A percentile compares a stretch with the other conserved stretches of the same genome.
These are phyloP conservation scores for Mobula hypostoma DNA, from an alignment of 2,113 vertebrate species.

Conservation along the genomic window DNA sequence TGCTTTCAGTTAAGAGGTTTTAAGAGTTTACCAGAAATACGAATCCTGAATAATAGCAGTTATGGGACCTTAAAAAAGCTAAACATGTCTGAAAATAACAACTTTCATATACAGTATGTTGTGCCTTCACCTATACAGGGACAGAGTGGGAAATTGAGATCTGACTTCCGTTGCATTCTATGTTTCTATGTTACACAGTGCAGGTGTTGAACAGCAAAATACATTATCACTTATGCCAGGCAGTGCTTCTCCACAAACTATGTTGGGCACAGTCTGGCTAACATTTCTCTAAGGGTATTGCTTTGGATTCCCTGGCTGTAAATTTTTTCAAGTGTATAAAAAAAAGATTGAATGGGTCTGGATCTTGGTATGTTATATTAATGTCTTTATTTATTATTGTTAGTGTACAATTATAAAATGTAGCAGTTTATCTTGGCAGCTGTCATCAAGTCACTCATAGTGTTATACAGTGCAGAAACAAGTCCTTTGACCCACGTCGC, in stretches of 20 bases:
- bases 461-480: too few species aligned
- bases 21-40: not conserved
- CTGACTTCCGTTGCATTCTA: too few species aligned
- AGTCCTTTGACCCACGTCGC: too few species aligned
- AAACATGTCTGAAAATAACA: not conserved
- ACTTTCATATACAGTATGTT: not conserved
- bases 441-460: too few species aligned
- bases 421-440: not conserved
- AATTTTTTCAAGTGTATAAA: not conserved
- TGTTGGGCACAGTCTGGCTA: too few species aligned
- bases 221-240: too few species aligned
- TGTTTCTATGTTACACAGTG: too few species aligned
- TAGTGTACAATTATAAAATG: not conserved
- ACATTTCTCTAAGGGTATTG: not conserved
- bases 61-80: not conserved
- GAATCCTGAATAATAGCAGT: not conserved
- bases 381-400: not conserved
- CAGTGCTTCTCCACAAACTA: too few species aligned
- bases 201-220: too few species aligned
- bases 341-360: not conserved
- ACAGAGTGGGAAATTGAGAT: too few species aligned
- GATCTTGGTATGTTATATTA: too few species aligned
- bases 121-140: not conserved
- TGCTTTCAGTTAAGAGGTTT: not conserved
- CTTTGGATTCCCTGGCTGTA: not conserved